Percentiles rank a stretch among this genome's conserved stretches.
phyloP scores from a whole-genome alignment of 2,888 invertebrate genomes.

The Caenorhabditis imperialis region DNA sequence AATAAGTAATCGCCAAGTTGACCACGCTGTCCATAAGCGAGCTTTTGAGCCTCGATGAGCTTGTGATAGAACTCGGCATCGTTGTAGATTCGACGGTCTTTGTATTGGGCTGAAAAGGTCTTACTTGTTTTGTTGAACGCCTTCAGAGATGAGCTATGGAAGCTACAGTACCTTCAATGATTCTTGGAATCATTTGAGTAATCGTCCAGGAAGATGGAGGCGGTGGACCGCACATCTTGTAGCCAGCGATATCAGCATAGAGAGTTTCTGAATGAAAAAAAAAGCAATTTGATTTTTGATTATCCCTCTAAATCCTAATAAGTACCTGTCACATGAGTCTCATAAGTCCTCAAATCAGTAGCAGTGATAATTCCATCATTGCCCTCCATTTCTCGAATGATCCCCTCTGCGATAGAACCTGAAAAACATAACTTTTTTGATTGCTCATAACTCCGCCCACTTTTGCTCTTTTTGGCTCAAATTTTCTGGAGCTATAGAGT shows the following conservation, averaged over 20 bases:
- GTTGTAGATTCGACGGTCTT: slow-evolving; percentile 58
- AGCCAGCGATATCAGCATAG: slow-evolving; percentile 78
- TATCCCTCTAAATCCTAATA: slow-evolving; percentile 37
- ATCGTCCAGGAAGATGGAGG: slow-evolving; percentile 90
- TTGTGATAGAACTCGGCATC: slow-evolving; percentile 85
- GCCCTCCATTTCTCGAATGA: slow-evolving; percentile 68
- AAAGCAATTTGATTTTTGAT: too few species aligned
- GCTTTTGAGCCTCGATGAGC: slow-evolving; percentile 90
- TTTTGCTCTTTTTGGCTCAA: too few species aligned
- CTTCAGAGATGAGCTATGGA: too few species aligned
- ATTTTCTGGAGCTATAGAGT: too few species aligned
- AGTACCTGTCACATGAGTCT: slow-evolving; percentile 36
- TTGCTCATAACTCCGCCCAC: too few species aligned
- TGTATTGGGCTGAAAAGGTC: slow-evolving; percentile 61
- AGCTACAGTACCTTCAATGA: slow-evolving; percentile 22
- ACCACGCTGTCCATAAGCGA: slow-evolving; percentile 86
- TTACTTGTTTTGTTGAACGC: too few species aligned
- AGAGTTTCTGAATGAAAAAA: slow-evolving; percentile 26
- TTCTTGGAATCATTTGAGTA: slow-evolving; percentile 83
- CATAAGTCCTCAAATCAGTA: slow-evolving; percentile 34
- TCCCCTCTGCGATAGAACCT: slow-evolving; percentile 71
- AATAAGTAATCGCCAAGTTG: slow-evolving; percentile 84
- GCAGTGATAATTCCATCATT: slow-evolving; percentile 47
- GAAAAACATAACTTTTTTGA: neutral
- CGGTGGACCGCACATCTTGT: slow-evolving; percentile 86